Percentiles rank a stretch among this genome's conserved stretches.
Conservation (phyloP, 2,113 vertebrate genomes). For the Syngnathoides biaculeatus region DNA sequence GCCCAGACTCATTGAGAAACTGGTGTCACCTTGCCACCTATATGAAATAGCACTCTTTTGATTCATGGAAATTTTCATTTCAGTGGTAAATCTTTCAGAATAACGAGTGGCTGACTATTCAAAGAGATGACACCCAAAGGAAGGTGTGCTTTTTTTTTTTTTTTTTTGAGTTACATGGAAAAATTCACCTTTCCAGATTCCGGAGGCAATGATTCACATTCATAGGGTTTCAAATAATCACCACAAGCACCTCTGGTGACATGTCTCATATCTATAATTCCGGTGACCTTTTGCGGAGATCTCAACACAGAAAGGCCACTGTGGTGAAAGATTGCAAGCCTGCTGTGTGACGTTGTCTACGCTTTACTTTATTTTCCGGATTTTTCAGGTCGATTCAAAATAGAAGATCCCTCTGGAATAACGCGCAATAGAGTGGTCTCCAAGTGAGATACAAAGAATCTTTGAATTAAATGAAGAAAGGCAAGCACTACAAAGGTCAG, state of each 20-base stretch:
- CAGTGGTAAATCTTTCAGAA: background rate
- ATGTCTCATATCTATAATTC: background rate
- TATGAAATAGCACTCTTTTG: too few relatives aligned
- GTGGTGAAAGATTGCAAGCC: conserved; percentile 21
- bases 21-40: background rate
- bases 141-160: background rate
- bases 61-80: background rate
- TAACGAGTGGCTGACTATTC: background rate
- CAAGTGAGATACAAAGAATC: conserved; percentile 3
- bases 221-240: background rate
- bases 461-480: background rate
- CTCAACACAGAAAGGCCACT: conserved; percentile 27
- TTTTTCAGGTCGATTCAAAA: conserved; percentile 45
- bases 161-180: background rate
- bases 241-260: background rate
- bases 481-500: background rate
- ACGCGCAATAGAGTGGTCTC: background rate
- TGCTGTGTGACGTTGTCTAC: conserved; percentile 9
- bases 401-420: conserved; percentile 22
- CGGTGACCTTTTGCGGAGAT: conserved; percentile 32
- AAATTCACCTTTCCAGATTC: background rate
- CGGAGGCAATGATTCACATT: background rate
- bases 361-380: conserved; percentile 38
- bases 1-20: background rate
- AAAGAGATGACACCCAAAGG: background rate